These are phyloP conservation scores for Arvicanthis niloticus DNA, from an alignment of 2,113 vertebrate species.

Conservation along the genomic window DNA sequence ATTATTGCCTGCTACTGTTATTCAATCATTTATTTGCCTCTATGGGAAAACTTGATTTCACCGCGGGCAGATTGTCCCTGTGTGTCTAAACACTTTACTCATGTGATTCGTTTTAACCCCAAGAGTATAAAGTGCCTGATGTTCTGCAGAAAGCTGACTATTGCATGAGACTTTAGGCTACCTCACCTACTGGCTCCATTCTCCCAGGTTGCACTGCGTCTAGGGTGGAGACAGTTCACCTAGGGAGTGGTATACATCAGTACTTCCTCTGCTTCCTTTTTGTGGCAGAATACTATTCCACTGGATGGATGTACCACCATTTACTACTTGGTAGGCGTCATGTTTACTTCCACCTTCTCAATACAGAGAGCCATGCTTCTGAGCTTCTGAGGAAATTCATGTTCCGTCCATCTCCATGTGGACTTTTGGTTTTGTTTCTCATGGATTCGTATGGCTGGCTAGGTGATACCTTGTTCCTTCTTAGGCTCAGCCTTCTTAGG, in stretches of 20 bases:
- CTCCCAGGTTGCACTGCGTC: neutral
- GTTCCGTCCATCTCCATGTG: neutral
- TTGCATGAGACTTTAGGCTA: neutral
- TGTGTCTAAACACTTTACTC: neutral
- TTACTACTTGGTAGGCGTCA: too few relatives aligned
- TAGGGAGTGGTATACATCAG: too few relatives aligned
- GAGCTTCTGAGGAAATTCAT: neutral
- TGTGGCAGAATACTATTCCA: neutral
- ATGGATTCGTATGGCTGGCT: neutral
- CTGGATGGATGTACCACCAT: neutral
- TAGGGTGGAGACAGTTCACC: too few relatives aligned
- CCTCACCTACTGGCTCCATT: neutral
- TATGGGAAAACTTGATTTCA: neutral
- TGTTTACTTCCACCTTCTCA: neutral
- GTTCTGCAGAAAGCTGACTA: neutral
- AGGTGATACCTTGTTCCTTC: too few relatives aligned
- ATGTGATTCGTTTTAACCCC: neutral
- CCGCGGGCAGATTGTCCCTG: neutral
- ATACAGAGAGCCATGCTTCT: neutral
- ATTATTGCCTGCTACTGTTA: neutral
- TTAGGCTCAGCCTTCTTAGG: neutral
- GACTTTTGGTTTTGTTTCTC: neutral
- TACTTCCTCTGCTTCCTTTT: neutral
- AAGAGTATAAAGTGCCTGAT: neutral
- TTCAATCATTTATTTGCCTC: neutral